Conservation (phyloP, 2,888 invertebrate species). For the Hydriomena furcata region DNA sequence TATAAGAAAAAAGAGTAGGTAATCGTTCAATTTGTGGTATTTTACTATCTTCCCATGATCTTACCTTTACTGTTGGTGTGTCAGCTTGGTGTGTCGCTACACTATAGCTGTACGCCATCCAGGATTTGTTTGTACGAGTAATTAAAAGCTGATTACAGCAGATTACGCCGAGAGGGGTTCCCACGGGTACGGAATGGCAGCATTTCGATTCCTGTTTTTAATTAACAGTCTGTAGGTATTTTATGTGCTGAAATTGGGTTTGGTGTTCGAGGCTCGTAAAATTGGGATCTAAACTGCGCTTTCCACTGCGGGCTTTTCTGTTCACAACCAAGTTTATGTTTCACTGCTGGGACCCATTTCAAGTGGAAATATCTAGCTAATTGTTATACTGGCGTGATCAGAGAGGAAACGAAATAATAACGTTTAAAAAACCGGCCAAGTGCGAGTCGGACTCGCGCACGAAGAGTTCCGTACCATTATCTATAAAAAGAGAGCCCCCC, state of each 20-base stretch:
- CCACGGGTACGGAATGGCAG: conserved; percentile 36
- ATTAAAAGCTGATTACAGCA: conserved; percentile 44
- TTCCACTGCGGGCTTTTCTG: conserved; percentile 8
- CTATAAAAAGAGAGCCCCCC: no score
- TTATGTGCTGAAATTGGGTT: conserved; percentile 25
- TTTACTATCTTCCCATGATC: no score
- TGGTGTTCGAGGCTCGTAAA: conserved; percentile 25
- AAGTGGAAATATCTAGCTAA: no score
- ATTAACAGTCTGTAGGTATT: conserved; percentile 33
- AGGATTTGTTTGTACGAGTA: conserved; percentile 46
- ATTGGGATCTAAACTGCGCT: conserved; percentile 15
- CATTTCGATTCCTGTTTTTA: conserved; percentile 34
- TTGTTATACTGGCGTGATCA: no score
- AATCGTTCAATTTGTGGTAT: no score
- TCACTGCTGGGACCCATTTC: background rate
- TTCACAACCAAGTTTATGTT: conserved; percentile 3
- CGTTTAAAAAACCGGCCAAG: no score
- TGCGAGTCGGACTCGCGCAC: no score
- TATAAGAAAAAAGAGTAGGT: no score
- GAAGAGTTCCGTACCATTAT: no score
- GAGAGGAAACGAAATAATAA: no score
- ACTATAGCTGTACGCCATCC: conserved; percentile 5
- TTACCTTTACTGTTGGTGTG: background rate
- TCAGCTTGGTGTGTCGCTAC: conserved; percentile 1
- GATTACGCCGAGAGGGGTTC: conserved; percentile 41